Evolutionary conservation across 2,797 vertebrate genomes (phyloP).

Genomic region (Pangasius krempfi): DNA sequence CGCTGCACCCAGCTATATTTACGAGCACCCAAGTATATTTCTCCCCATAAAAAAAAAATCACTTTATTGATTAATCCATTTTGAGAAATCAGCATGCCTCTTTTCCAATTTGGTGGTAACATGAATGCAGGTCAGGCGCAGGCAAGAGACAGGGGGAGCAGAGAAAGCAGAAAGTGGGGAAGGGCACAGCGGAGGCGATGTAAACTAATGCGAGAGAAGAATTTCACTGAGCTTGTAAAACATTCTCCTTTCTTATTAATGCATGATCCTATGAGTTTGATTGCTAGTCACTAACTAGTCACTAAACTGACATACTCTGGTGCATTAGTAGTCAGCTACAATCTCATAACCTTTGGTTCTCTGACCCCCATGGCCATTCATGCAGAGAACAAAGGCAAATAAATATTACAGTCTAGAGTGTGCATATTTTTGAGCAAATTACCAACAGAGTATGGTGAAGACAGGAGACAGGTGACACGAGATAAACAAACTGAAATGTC

Average conservation of each 20-base stretch:
- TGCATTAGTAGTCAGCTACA: background rate
- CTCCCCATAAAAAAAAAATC: background rate
- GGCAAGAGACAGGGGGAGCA: background rate
- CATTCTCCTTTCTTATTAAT: background rate
- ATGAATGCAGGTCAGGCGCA: background rate
- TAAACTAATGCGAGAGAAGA: background rate
- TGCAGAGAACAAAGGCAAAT: background rate
- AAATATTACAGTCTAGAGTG: background rate
- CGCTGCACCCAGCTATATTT: background rate
- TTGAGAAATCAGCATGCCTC: background rate
- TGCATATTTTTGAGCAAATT: too few species aligned
- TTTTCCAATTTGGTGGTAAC: background rate
- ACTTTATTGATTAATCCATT: constrained; percentile 7
- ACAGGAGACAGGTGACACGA: background rate
- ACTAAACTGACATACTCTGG: background rate
- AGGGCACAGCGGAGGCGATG: background rate
- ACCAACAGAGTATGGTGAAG: background rate
- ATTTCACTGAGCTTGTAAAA: too few species aligned
- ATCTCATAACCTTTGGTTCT: background rate
- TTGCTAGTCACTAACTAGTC: background rate
- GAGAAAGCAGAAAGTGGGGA: background rate
- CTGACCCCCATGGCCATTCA: background rate
- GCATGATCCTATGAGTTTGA: background rate
- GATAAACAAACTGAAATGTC: background rate
- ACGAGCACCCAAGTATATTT: constrained; percentile 1